These are phyloP conservation scores for Forbesichthys papilliferus DNA, from an alignment of 2,113 vertebrate species.

Conservation along the genomic window DNA sequence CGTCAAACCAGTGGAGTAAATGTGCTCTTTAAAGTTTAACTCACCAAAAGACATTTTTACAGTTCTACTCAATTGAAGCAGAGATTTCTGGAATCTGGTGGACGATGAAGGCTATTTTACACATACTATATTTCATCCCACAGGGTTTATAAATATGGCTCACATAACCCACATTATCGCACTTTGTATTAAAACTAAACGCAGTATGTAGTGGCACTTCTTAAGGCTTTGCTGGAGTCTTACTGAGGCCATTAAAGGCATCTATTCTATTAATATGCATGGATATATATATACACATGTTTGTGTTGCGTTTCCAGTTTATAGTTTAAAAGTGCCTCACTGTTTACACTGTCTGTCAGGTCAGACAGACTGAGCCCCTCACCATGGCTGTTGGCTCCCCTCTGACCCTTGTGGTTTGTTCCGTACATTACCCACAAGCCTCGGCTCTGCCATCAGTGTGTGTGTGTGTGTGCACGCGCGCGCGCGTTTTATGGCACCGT, in stretches of 20 bases:
- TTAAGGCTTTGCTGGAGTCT: no score
- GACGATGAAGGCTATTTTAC: constrained; percentile 23
- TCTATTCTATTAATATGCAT: constrained; percentile 36
- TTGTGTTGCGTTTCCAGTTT: constrained; percentile 2
- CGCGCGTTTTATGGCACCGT: constrained; percentile 33
- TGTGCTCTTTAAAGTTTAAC: not conserved
- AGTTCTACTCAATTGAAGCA: not conserved
- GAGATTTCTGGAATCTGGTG: constrained; percentile 1
- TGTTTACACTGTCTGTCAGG: no score
- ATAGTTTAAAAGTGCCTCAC: not conserved
- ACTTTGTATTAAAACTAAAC: no score
- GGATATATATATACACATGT: constrained; percentile 18
- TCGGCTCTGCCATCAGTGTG: constrained; percentile 12
- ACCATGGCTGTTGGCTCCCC: constrained; percentile 15
- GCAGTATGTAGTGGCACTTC: no score
- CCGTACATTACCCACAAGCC: constrained; percentile 25
- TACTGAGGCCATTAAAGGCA: no score
- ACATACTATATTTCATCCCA: no score
- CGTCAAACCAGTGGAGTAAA: constrained; percentile 4
- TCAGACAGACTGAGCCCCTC: not conserved
- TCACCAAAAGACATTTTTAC: not conserved
- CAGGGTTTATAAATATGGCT: no score
- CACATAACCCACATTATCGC: no score
- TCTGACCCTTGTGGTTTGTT: constrained; percentile 42
- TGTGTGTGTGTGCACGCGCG: constrained; percentile 1